Evolutionary conservation across 2,113 vertebrate species (phyloP).

Genomic region (Microcebus jonahi): DNA sequence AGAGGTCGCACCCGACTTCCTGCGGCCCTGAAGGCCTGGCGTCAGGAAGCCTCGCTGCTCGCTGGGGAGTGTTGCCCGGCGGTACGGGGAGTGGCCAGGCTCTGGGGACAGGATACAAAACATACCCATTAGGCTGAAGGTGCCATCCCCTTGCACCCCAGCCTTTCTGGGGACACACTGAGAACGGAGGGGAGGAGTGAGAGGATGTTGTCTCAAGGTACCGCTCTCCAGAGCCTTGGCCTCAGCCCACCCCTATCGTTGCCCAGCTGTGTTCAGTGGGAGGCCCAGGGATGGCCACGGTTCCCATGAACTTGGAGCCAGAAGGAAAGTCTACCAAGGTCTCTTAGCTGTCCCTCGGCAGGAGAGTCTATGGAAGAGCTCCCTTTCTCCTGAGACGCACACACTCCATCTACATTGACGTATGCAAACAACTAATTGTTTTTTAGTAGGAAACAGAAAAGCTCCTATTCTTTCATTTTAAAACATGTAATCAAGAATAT

Average conservation of each 20-base stretch:
- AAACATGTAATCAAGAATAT: neutral
- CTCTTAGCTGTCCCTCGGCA: neutral
- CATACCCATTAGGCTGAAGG: conserved; percentile 45
- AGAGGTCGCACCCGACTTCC: conserved; percentile 78
- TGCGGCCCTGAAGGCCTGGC: conserved; percentile 65
- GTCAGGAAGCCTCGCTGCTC: conserved; percentile 42
- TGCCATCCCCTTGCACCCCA: neutral
- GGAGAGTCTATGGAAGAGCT: accelerated
- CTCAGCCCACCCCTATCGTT: neutral
- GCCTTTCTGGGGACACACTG: neutral
- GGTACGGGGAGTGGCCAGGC: conserved; percentile 72
- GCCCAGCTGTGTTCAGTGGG: neutral
- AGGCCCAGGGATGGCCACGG: neutral
- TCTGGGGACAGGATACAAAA: conserved; percentile 79
- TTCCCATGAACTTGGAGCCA: neutral
- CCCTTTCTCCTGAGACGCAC: neutral
- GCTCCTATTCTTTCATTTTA: neutral
- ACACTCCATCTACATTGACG: neutral
- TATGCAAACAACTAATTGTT: neutral
- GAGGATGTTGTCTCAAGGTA: neutral
- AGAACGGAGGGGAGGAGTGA: neutral
- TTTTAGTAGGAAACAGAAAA: neutral
- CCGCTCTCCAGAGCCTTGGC: neutral
- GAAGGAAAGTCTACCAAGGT: neutral
- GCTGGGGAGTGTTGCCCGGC: conserved; percentile 62